Base-by-base conservation (phyloP, 2,797 vertebrate genomes). In the Clamator glandarius region DNA sequence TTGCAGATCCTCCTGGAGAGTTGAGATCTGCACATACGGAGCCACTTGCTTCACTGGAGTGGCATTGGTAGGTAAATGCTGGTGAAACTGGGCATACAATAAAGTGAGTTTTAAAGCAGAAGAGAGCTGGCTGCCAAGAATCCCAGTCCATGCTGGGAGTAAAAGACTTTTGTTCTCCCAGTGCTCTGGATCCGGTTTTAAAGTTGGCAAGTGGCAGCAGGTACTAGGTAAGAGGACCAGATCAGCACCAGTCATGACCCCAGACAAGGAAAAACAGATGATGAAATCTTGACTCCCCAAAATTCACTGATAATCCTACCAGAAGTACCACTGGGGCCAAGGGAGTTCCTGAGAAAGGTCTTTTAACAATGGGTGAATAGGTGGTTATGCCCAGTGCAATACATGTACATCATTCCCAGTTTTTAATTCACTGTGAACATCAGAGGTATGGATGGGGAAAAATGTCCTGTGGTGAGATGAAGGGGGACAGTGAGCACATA, bases 21-120 rank as follows among this genome's bases (percentile, higher is more conserved):
- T 19, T 1, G 0, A 51, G 42, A 33, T 51, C 42, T 46, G 36
- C 0, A 0, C 16, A 1, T 24, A 5, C 6, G 51, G 33, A 86
- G 29, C 36, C 7, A 0, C 70, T 77, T 7, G 2, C 54, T 57
- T 66, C 18, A 7, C 41, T 46, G 67, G 39, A 15, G 66, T 92
- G 55, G 58, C 7, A 9, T 68, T 44, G 24, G 26, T 42, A 93
- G 64, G 62, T 55, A 68, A 80, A 64, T 16, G 44, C 23, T 82
- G 64, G 39, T 86, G 59, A 55, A 75, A 57, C 61, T 73, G 68
- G 69, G 58, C 72, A 29, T 9, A 28, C 3, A 4, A 52, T 77
- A 18, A 87, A 91, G 57, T 67, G 25, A 76, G 21, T 73, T 91
- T 70, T 54, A 79, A 48, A 92, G 67, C 54, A 70, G 44, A 92